Evolutionary conservation across 2,797 vertebrate genomes (phyloP).

Genomic region (Siniperca undulata): DNA sequence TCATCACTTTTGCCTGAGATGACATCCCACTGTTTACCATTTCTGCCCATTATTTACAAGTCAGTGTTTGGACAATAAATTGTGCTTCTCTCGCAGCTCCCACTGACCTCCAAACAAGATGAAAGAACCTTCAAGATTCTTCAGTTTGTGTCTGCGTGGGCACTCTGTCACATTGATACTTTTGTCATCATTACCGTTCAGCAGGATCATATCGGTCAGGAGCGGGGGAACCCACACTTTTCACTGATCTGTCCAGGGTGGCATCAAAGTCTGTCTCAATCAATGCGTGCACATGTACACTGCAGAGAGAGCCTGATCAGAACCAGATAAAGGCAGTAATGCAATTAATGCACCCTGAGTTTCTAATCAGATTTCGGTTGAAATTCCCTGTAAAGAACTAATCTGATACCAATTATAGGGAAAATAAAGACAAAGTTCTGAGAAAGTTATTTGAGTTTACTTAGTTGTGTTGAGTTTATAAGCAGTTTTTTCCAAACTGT

Average conservation of each 20-base stretch:
- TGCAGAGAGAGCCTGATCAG: background rate
- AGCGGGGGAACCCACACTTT: conserved; percentile 49
- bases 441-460: background rate
- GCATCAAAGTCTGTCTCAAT: conserved; percentile 59
- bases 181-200: conserved; percentile 72
- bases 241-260: conserved; percentile 50
- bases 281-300: background rate
- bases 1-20: conserved; percentile 50
- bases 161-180: conserved; percentile 55
- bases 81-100: conserved; percentile 39
- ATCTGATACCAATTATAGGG: too few species aligned
- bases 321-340: background rate
- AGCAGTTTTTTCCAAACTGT: too few species aligned
- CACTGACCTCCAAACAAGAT: conserved; percentile 67
- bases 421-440: background rate
- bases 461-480: too few species aligned
- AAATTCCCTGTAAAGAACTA: background rate
- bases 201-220: conserved; percentile 65
- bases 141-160: conserved; percentile 48
- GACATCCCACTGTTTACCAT: conserved; percentile 63
- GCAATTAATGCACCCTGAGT: background rate
- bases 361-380: background rate
- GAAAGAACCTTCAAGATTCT: conserved; percentile 63
- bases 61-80: conserved; percentile 68
- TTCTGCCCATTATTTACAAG: conserved; percentile 70